Conservation (phyloP, 1,140 invertebrate species). For the Drusus annulatus region DNA sequence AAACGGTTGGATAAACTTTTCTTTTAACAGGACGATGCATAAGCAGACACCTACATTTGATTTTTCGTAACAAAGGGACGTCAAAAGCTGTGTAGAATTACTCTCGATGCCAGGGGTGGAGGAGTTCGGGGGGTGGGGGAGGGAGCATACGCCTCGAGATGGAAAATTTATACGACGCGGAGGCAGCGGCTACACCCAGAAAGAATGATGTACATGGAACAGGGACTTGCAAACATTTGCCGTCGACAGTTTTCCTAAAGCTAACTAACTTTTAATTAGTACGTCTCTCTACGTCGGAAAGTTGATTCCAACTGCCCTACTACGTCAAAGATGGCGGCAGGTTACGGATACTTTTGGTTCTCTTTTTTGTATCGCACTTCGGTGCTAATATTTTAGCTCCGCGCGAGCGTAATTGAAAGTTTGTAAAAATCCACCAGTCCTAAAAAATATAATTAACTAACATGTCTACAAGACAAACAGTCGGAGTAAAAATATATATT, state of each 20-base stretch:
- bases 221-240: slow-evolving; percentile 25
- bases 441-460: too few species aligned
- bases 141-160: slow-evolving; percentile 29
- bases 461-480: too few species aligned
- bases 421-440: too few species aligned
- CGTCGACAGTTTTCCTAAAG: slow-evolving; percentile 25
- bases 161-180: slow-evolving; percentile 28
- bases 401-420: too few species aligned
- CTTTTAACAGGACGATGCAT: slow-evolving; percentile 6
- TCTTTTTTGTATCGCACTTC: too few species aligned
- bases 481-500: too few species aligned
- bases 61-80: slow-evolving; percentile 21
- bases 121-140: background rate
- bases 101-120: background rate
- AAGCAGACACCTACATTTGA: slow-evolving; percentile 1
- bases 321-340: slow-evolving; percentile 5
- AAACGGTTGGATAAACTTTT: background rate
- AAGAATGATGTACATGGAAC: background rate
- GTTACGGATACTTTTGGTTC: background rate
- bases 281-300: background rate
- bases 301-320: background rate
- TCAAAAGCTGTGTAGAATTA: slow-evolving; percentile 23
- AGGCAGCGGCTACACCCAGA: background rate
- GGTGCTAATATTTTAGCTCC: too few species aligned
- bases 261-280: slow-evolving; percentile 38